phyloP scores from a whole-genome alignment of 1,140 invertebrate genomes.

The Bursaphelenchus mucronatus region DNA sequence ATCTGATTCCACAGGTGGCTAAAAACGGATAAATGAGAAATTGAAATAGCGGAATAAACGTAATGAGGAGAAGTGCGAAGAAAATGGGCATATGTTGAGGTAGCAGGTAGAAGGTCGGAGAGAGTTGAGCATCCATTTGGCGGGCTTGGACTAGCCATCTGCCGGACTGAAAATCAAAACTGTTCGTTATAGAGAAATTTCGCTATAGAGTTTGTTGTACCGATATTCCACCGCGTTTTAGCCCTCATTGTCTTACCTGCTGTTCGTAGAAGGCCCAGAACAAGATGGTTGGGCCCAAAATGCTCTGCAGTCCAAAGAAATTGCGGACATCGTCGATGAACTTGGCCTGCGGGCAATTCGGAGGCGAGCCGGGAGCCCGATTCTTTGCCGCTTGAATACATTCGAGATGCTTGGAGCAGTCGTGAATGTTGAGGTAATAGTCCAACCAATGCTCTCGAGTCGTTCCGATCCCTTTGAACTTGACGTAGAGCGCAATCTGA shows the following conservation, averaged over 20 bases:
- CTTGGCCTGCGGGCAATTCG: conserved; percentile 20
- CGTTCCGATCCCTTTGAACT: conserved; percentile 54
- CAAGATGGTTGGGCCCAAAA: conserved; percentile 3
- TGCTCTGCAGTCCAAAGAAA: not conserved
- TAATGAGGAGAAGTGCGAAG: conserved; percentile 8
- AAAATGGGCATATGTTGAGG: conserved; percentile 78
- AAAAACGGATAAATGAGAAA: conserved; percentile 44
- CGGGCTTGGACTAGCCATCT: conserved; percentile 21
- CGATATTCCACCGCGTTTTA: too few species aligned
- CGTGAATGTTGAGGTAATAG: conserved; percentile 67
- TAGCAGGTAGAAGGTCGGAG: conserved; percentile 63
- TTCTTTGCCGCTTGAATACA: conserved; percentile 52
- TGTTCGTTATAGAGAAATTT: too few species aligned
- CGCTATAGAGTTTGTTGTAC: too few species aligned
- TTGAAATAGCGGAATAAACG: conserved; percentile 33
- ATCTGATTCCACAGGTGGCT: conserved; percentile 39
- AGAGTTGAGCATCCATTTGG: conserved; percentile 40
- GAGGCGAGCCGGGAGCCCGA: not conserved
- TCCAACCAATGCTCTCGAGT: conserved; percentile 74
- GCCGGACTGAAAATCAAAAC: not conserved
- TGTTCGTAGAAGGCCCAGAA: conserved; percentile 19
- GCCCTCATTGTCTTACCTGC: not conserved
- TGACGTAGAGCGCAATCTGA: conserved; percentile 55
- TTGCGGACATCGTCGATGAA: conserved; percentile 12
- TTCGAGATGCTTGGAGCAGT: conserved; percentile 66